Evolutionary conservation across 2,888 invertebrate genomes (phyloP).

Genomic region (Elmis aenea): DNA sequence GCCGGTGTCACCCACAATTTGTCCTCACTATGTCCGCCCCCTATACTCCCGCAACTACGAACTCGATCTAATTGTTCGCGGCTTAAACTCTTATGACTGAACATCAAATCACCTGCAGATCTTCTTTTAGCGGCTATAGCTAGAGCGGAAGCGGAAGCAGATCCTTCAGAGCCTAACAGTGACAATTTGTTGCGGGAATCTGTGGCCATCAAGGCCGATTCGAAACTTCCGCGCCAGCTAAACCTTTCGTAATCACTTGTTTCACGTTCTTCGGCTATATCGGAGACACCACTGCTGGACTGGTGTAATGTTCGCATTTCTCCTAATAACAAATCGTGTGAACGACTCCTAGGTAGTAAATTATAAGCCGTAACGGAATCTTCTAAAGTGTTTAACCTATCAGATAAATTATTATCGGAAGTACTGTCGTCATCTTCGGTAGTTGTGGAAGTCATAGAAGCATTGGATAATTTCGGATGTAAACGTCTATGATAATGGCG

Average conservation of each 20-base stretch:
- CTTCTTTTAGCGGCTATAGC: constrained; percentile 71
- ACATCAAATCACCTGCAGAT: constrained; percentile 78
- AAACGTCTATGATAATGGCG: constrained; percentile 55
- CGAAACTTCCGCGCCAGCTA: constrained; percentile 89
- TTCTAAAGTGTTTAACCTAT: constrained; percentile 42
- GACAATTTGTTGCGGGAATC: constrained; percentile 77
- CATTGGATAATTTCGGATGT: constrained; percentile 55
- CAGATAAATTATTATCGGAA: constrained; percentile 53
- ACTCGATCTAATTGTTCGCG: constrained; percentile 69
- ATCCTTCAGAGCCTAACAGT: constrained; percentile 57
- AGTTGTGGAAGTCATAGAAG: constrained; percentile 58
- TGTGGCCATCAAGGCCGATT: constrained; percentile 82
- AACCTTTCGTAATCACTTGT: constrained; percentile 85
- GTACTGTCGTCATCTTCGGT: constrained; percentile 71
- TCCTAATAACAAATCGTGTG: constrained; percentile 72
- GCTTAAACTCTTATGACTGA: constrained; percentile 73
- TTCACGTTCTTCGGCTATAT: constrained; percentile 61
- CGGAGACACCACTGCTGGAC: constrained; percentile 51
- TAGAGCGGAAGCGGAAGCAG: constrained; percentile 59
- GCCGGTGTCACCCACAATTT: constrained; percentile 44
- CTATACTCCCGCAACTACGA: constrained; percentile 78
- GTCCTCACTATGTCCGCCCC: constrained; percentile 59
- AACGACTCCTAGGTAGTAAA: constrained; percentile 71
- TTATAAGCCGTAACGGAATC: constrained; percentile 48
- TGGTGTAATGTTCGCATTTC: constrained; percentile 50